Percentiles rank a stretch among this genome's conserved stretches.
These are phyloP conservation scores for Papilio polyxenes DNA, from an alignment of 1,140 invertebrate genomes.

Conservation along the genomic window DNA sequence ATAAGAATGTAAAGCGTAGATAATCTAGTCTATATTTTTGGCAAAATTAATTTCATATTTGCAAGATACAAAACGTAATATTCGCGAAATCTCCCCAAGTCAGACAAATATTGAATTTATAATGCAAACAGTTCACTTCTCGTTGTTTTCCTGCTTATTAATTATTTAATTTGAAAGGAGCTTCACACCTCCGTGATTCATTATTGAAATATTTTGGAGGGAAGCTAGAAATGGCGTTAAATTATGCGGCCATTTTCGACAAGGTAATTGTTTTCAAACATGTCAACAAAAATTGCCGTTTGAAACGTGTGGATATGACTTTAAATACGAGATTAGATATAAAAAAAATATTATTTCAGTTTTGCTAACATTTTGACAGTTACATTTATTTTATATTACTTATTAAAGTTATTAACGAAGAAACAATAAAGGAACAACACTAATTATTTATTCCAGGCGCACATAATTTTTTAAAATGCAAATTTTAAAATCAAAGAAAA, in stretches of 20 bases:
- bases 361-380: not conserved
- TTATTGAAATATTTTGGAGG: conserved; percentile 25
- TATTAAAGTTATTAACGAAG: no score
- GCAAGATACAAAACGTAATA: not conserved
- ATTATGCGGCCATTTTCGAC: conserved; percentile 11
- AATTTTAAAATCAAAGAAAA: no score
- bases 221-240: conserved; percentile 12
- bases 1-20: not conserved
- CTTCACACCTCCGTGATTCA: conserved; percentile 36
- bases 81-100: not conserved
- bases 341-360: not conserved
- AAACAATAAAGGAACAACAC: no score
- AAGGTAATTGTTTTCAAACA: conserved; percentile 1
- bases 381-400: not conserved
- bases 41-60: not conserved
- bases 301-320: not conserved
- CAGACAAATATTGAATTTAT: conserved; percentile 18
- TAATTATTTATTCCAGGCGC: no score
- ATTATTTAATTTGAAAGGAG: conserved; percentile 26
- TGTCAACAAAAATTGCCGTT: not conserved
- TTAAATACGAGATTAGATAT: not conserved
- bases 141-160: conserved; percentile 12
- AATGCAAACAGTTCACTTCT: not conserved
- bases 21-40: not conserved
- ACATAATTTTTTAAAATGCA: no score